A percentile compares a stretch with the other conserved stretches of the same genome.
Evolutionary conservation across 2,888 invertebrate genomes (phyloP).

Genomic region (Ctenicera cuprea): DNA sequence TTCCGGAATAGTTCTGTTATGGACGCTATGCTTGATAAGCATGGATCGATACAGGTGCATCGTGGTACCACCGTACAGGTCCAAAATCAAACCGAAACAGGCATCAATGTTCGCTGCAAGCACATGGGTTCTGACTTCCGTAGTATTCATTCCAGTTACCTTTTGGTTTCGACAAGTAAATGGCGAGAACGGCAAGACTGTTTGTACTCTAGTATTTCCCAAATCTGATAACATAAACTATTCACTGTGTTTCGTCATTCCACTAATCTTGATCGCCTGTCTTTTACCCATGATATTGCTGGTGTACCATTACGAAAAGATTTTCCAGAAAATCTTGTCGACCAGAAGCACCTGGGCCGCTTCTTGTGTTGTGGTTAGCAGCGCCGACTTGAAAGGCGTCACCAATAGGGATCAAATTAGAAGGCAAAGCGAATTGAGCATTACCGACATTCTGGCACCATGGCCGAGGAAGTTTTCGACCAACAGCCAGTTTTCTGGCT

Average conservation of each 20-base stretch:
- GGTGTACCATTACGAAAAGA: constrained; percentile 75
- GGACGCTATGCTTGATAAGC: constrained; percentile 77
- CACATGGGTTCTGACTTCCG: constrained; percentile 74
- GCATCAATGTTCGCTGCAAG: constrained; percentile 70
- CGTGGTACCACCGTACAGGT: constrained; percentile 75
- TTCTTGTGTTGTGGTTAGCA: constrained; percentile 70
- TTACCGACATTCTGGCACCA: constrained; percentile 73
- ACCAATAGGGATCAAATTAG: constrained; percentile 64
- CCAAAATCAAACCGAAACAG: constrained; percentile 72
- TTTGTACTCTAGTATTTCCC: constrained; percentile 76
- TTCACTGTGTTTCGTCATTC: constrained; percentile 74
- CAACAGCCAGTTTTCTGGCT: constrained; percentile 64
- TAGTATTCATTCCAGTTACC: constrained; percentile 74
- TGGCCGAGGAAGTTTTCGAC: constrained; percentile 73
- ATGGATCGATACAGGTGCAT: constrained; percentile 76
- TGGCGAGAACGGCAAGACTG: constrained; percentile 62
- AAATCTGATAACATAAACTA: constrained; percentile 71
- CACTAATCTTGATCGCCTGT: constrained; percentile 73
- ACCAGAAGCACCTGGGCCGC: constrained; percentile 74
- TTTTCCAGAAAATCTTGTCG: constrained; percentile 75
- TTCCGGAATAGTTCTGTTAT: constrained; percentile 76
- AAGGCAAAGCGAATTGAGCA: constrained; percentile 73
- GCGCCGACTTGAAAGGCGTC: constrained; percentile 58
- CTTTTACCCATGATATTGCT: constrained; percentile 75
- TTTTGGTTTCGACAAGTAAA: constrained; percentile 73